Base-by-base conservation (phyloP, 2,888 invertebrate species). In the Aporophyla lueneburgensis region DNA sequence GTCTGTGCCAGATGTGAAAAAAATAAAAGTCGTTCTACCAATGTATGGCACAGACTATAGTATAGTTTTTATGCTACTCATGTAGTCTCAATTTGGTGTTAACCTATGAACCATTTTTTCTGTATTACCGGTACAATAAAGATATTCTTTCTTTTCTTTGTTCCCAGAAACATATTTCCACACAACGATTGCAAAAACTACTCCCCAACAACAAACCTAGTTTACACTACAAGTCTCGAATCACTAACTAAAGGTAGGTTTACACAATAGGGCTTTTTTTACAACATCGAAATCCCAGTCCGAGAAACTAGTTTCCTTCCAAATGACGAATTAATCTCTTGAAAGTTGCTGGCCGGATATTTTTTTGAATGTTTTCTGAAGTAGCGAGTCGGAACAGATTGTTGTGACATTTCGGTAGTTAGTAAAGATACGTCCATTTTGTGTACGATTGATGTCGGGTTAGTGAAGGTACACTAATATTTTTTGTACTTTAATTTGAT, bases 251-350 rank as follows among this genome's bases (percentile, higher is more conserved):
- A 83, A 80, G 84, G 70, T 2, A n/a, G 51, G 63, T 76, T 70
- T 68, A 76, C 65, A 76, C 67, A 80, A 74, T 71, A 33, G 70
- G 27, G 16, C 19, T 24, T 91, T 92, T 92, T 92, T 92, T 90
- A 66, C 85, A 67, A 85, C 83, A 79, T 81, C 86, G 87, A 87
- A 77, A 89, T 89, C 89, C 88, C 86, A 89, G 89, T 91, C 71
- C 56, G 66, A 92, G 87, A 91, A 92, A 93, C 93, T 95, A 94
- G 93, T 94, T 94, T 93, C 91, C 87, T 91, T 92, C 89, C 95
- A 96, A 96, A 96, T 96, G 96, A 96, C 96, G 94, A 96, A 95
- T 95, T 96, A 96, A 96, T 96, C 95, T 93, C 92, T 96, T 86
- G 93, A 95, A 95, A 95, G 94, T 94, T 93, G 88, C 87, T 85